phyloP scores from a whole-genome alignment of 2,888 invertebrate species.

The Tipula helvola region DNA sequence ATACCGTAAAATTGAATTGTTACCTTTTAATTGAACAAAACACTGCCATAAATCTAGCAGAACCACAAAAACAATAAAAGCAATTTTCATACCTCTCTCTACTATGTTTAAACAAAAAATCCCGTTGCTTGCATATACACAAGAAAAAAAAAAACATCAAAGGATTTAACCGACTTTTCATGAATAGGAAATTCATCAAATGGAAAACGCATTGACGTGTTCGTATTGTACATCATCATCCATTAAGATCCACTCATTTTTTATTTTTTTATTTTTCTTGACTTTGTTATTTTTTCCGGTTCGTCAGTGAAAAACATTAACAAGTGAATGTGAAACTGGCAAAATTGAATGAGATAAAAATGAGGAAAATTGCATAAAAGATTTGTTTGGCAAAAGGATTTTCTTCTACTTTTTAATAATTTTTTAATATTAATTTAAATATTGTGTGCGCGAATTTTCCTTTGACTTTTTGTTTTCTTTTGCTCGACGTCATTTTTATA shows the following conservation, averaged over 20 bases:
- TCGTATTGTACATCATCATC: background rate
- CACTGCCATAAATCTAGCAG: background rate
- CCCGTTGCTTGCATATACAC: background rate
- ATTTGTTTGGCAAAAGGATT: background rate
- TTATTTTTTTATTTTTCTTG: background rate
- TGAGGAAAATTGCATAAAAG: background rate
- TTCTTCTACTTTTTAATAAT: background rate
- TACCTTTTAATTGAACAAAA: background rate
- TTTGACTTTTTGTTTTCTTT: background rate
- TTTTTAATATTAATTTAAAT: background rate
- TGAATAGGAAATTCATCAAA: background rate
- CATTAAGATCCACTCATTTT: background rate
- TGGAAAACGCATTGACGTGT: background rate
- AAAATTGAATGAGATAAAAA: background rate
- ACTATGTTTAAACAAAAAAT: background rate
- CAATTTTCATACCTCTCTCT: background rate
- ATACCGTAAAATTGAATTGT: background rate
- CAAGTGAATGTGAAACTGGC: background rate
- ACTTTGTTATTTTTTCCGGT: conserved; percentile 4
- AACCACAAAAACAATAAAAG: background rate
- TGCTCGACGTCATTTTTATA: background rate
- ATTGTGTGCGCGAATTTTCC: background rate
- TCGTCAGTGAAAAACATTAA: background rate
- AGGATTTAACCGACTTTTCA: background rate
- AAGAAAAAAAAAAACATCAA: background rate